Evolutionary conservation across 2,888 invertebrate species (phyloP).

Genomic region (Scaptomyza caliginosa): DNA sequence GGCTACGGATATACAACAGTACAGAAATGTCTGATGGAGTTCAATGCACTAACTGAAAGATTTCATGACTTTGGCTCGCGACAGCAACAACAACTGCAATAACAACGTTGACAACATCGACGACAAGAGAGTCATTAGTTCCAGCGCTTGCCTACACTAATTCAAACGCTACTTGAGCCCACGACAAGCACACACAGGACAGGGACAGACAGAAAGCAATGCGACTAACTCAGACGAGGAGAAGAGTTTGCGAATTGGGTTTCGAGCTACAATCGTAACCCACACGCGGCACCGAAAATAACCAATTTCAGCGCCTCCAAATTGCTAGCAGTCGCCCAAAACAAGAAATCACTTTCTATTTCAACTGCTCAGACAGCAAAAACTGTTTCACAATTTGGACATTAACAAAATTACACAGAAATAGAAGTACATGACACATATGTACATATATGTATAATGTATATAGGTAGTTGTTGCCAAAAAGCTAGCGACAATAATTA

Average conservation of each 20-base stretch:
- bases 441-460: conserved; percentile 1
- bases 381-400: conserved; percentile 40
- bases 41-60: conserved; percentile 60
- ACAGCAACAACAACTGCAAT: conserved; percentile 29
- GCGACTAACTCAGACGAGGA: conserved; percentile 11
- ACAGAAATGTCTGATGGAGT: conserved; percentile 28
- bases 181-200: conserved; percentile 37
- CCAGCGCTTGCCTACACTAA: conserved; percentile 75
- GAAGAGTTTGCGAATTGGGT: conserved; percentile 6
- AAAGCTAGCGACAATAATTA: conserved; percentile 72
- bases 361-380: conserved; percentile 29
- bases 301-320: conserved; percentile 72
- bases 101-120: conserved; percentile 49
- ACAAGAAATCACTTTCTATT: conserved; percentile 76
- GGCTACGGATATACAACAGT: conserved; percentile 4
- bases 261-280: conserved; percentile 25
- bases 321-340: conserved; percentile 48
- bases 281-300: conserved; percentile 56
- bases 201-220: conserved; percentile 18
- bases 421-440: conserved; percentile 14
- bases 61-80: conserved; percentile 18
- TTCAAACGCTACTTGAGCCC: conserved; percentile 65
- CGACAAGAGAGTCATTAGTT: conserved; percentile 71
- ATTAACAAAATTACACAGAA: neutral
- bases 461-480: conserved; percentile 7